These are phyloP conservation scores for Manduca sexta DNA, from an alignment of 1,140 invertebrate genomes.

Conservation along the genomic window DNA sequence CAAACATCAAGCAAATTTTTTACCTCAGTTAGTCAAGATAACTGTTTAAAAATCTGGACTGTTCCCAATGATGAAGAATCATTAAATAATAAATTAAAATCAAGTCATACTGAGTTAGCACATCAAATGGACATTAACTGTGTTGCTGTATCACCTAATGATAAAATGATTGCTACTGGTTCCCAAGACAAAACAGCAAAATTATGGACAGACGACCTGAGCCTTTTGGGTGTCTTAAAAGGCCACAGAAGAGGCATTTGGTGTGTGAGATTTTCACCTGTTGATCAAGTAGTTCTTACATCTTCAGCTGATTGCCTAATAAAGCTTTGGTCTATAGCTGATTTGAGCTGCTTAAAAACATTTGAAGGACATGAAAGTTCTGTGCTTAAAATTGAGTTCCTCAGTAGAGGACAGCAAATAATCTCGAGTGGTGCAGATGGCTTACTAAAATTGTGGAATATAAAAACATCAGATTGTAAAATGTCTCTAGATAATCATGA, in stretches of 20 bases:
- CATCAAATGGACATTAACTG: slow-evolving; percentile 95
- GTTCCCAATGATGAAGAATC: slow-evolving; percentile 70
- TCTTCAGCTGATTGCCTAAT: slow-evolving; percentile 95
- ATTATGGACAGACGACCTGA: slow-evolving; percentile 86
- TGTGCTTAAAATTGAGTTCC: slow-evolving; percentile 88
- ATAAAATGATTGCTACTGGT: slow-evolving; percentile 89
- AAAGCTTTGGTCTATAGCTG: slow-evolving; percentile 94
- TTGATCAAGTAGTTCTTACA: slow-evolving; percentile 93
- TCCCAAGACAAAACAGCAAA: slow-evolving; percentile 98
- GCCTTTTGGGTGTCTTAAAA: slow-evolving; percentile 84
- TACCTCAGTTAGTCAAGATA: slow-evolving; percentile 90
- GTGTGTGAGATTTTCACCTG: slow-evolving; percentile 94
- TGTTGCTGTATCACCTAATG: slow-evolving; percentile 90
- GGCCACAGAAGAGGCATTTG: slow-evolving; percentile 95
- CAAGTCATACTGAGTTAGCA: slow-evolving; percentile 82
- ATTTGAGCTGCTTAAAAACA: slow-evolving; percentile 93
- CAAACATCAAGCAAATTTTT: slow-evolving; percentile 77
- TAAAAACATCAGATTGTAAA: slow-evolving; percentile 90
- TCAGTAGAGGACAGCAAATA: slow-evolving; percentile 89
- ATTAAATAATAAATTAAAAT: slow-evolving; percentile 72
- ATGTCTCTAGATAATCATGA: slow-evolving; percentile 90
- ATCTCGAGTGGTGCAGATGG: slow-evolving; percentile 94
- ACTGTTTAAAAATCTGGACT: slow-evolving; percentile 93
- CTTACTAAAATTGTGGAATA: slow-evolving; percentile 91
- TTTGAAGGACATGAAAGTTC: slow-evolving; percentile 96